Percentiles rank a stretch among this genome's conserved stretches.
Evolutionary conservation across 1,140 invertebrate species (phyloP).

Genomic region (Cherax destructor): DNA sequence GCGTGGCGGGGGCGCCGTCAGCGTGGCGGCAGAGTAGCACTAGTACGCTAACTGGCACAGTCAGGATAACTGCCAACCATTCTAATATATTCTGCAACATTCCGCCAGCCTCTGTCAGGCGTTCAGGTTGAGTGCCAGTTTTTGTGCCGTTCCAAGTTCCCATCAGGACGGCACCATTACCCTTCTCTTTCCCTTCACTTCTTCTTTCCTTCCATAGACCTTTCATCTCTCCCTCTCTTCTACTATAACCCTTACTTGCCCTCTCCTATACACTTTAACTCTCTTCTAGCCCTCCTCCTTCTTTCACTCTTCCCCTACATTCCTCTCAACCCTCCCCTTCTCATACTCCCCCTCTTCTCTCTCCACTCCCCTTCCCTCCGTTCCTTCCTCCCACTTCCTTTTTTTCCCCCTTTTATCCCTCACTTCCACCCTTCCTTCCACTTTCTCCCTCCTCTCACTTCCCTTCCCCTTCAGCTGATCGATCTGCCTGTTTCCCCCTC

Average conservation of each 20-base stretch:
- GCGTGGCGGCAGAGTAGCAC: background rate
- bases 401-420: too few relatives aligned
- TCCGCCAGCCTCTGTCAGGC: conserved; percentile 2
- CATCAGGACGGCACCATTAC: background rate
- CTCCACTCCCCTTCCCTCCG: too few relatives aligned
- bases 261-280: too few relatives aligned
- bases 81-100: background rate
- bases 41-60: background rate
- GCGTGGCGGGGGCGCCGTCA: background rate
- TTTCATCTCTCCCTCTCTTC: too few relatives aligned
- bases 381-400: too few relatives aligned
- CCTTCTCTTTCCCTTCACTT: too few relatives aligned
- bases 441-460: background rate
- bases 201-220: too few relatives aligned
- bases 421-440: too few relatives aligned
- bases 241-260: too few relatives aligned
- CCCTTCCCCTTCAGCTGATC: background rate
- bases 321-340: background rate
- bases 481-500: background rate
- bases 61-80: background rate
- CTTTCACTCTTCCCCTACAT: too few relatives aligned
- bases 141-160: conserved; percentile 12
- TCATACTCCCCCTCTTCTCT: too few relatives aligned
- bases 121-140: conserved; percentile 3
- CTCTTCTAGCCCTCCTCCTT: too few relatives aligned